Base-by-base conservation (phyloP, 2,888 invertebrate species). In the Vandiemenella viatica region DNA sequence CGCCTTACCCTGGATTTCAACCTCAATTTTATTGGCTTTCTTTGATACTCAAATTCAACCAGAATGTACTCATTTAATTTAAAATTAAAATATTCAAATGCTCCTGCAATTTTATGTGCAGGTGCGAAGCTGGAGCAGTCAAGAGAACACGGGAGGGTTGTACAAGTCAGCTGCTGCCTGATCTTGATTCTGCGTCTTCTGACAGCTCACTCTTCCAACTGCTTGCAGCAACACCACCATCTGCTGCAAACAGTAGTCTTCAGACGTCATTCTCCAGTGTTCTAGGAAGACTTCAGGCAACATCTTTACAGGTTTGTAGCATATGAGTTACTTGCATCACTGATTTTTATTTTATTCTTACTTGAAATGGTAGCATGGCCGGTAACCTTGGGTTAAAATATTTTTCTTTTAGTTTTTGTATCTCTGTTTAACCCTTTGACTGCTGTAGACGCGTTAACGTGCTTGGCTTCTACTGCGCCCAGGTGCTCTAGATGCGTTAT, bases 201-300 rank as follows among this genome's bases (percentile, higher is more conserved):
- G 78, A 79, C 57, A 72, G 70, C 57, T 77, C 77, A 6, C 61
- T 61, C 26, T 60, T 60, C 49, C 56, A 58, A 42, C 50, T 79
- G 43, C 76, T 77, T 57, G 68, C 38, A 64, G 70, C 58, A 56
- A 65, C 46, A 49, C 57, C 20, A 7, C n/a, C 41, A 20, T 21
- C 48, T 52, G 50, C 17, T 20, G 16, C 17, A 5, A n/a, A 16
- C 17, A 20, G 37, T 4, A 22, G 18, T 20, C 17, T 51, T 17
- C 45, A 60, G n/a, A 55, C 61, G 3, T 60, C 62, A 13, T 66
- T 66, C 48, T 48, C 59, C n/a, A 63, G 61, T 50, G 60, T 60
- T 13, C 50, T 65, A 17, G 58, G 57, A 6, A 61, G 63, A 48
- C 53, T 63, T 5, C 32, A 50, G 32, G 41, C 32, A 41, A 50